Conservation (phyloP, 2,797 vertebrate species). For the Xenentodon cancila region DNA sequence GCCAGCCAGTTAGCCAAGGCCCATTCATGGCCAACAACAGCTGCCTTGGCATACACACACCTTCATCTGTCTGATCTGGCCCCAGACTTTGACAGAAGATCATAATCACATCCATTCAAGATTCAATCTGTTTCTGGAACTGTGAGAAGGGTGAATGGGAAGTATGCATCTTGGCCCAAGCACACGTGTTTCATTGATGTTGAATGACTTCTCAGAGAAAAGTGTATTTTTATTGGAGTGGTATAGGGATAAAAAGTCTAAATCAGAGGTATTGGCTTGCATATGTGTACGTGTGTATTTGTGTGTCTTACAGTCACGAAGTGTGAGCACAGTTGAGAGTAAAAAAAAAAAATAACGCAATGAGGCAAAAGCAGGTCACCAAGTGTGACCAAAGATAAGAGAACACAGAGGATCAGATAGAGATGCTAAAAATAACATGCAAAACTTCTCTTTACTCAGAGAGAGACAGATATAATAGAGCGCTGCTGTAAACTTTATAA, state of each 20-base stretch:
- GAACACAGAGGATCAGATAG: conserved; percentile 16
- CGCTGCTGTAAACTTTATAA: background rate
- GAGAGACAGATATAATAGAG: conserved; percentile 17
- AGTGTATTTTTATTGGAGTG: conserved; percentile 47
- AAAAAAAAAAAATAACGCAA: conserved; percentile 29
- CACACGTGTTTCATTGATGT: conserved; percentile 56
- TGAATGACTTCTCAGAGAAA: conserved; percentile 46
- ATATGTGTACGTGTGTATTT: background rate
- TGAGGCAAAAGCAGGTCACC: conserved; percentile 40
- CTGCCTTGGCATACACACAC: conserved; percentile 68
- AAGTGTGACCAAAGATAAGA: conserved; percentile 51
- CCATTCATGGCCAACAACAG: conserved; percentile 70
- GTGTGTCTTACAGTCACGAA: conserved; percentile 22
- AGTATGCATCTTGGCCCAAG: conserved; percentile 39
- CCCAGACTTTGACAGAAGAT: conserved; percentile 70
- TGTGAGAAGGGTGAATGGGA: conserved; percentile 55
- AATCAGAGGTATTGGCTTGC: conserved; percentile 1
- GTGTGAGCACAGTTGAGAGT: conserved; percentile 32
- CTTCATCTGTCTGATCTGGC: conserved; percentile 73
- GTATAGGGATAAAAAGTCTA: conserved; percentile 27
- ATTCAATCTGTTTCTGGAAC: conserved; percentile 70
- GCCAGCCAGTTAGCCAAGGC: conserved; percentile 62
- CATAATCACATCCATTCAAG: conserved; percentile 75
- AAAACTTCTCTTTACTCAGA: conserved; percentile 36
- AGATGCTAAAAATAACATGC: conserved; percentile 17